Base-by-base conservation (phyloP, 2,888 invertebrate species). In the Synergus laeviventris region DNA sequence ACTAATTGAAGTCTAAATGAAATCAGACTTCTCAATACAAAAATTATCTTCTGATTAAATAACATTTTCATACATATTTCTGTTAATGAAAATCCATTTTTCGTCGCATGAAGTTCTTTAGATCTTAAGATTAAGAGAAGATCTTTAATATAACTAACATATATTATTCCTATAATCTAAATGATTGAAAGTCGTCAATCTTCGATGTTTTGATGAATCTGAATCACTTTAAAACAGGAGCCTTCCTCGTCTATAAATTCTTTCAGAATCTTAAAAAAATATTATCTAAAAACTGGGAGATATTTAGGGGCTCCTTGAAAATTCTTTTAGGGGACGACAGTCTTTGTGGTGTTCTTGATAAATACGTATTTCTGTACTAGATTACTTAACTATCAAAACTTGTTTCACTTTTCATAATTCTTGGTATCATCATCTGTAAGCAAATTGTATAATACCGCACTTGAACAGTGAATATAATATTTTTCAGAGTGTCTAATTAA, bases 271-370 rank as follows among this genome's bases (percentile, higher is more conserved):
- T 54, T 54, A 18, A 54, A 21, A 38, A 24, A 31, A 49, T 45
- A 49, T 14, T 2, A 14, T 14, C 24, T 14, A 21, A 2, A 49
- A 70, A 70, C 9, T 49, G 36, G 36, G 12, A 38, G 9, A 39
- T 18, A n/a, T 36, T 62, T 36, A 18, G n/a, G 42, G 45, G 16
- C 16, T 45, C n/a, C 16, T 70, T 31, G 18, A 62, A 70, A 39
- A 64, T 31, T 31, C n/a, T 14, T 45, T 49, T 49, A 4, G 24
- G 16, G 16, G 70, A 49, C 70, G 45, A 70, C 70, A 70, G 18
- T 70, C 70, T 49, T 49, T 49, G 36, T 70, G 70, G 70, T 70
- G 70, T 54, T 70, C 49, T 36, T 70, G 36, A 31, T 70, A 70
- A 70, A 45, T 70, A 70, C 24, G 8, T 16, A 24, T 66, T 66